Evolutionary conservation across 2,113 vertebrate genomes (phyloP).

Genomic region (Empidonax traillii): DNA sequence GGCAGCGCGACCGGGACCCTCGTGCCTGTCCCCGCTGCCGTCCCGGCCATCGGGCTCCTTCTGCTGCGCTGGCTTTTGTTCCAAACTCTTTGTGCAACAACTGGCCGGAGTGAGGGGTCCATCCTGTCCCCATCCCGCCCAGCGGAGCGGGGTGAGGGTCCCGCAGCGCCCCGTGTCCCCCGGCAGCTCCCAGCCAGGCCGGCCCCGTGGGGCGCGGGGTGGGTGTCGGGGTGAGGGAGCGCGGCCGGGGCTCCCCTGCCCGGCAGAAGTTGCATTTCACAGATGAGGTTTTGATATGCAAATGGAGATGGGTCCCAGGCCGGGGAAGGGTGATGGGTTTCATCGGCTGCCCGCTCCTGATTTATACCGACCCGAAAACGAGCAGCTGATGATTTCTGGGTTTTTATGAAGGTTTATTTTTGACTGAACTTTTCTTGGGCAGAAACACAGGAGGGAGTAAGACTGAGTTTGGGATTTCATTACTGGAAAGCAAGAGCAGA

Average conservation of each 20-base stretch:
- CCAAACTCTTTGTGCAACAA: slow-evolving; percentile 38
- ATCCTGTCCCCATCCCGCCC: not conserved
- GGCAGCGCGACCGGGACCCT: not conserved
- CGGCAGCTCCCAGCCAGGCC: not conserved
- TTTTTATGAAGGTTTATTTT: not conserved
- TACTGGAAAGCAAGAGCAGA: not conserved
- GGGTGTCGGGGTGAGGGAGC: not conserved
- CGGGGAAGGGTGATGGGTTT: not conserved
- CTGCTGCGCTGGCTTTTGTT: slow-evolving; percentile 51
- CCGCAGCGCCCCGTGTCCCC: not conserved
- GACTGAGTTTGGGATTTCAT: not conserved
- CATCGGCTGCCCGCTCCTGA: not conserved
- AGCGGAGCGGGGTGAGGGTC: not conserved
- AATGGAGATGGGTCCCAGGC: not conserved
- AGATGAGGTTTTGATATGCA: slow-evolving; percentile 46
- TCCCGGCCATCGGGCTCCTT: not conserved
- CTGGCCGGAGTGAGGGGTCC: not conserved
- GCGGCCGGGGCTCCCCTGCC: not conserved
- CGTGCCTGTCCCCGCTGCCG: not conserved
- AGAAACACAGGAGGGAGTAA: not conserved
- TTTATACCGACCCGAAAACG: not conserved
- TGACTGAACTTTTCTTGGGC: not conserved
- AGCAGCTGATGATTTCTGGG: not conserved
- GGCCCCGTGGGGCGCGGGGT: not conserved
- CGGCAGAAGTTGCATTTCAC: not conserved